phyloP scores from a whole-genome alignment of 2,797 vertebrate genomes.

The Myotis vivesi region DNA sequence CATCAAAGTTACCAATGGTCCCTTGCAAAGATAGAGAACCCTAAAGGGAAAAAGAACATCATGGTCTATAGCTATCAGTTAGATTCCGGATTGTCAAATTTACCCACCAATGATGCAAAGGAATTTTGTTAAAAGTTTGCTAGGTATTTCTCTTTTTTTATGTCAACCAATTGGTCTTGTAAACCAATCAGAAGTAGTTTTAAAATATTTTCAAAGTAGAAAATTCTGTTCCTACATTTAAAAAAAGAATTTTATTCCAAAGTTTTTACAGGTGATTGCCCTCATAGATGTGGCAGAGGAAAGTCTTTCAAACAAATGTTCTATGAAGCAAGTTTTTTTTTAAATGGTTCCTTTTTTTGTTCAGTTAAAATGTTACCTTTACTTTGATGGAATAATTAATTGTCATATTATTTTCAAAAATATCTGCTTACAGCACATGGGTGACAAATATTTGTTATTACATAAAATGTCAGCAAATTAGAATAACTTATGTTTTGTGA shows the following conservation, averaged over 20 bases:
- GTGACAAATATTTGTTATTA: neutral
- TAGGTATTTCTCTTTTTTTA: neutral
- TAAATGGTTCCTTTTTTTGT: neutral
- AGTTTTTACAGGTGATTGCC: neutral
- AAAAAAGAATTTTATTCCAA: neutral
- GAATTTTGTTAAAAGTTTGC: neutral
- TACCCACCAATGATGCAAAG: neutral
- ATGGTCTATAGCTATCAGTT: neutral
- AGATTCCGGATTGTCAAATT: neutral
- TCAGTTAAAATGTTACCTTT: constrained; percentile 39
- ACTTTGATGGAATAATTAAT: constrained; percentile 14
- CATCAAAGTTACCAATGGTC: neutral
- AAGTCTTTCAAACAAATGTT: neutral
- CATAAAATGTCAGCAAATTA: constrained; percentile 42
- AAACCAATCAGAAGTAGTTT: neutral
- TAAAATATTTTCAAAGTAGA: constrained; percentile 23
- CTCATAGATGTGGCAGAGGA: neutral
- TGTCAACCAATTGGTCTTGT: neutral
- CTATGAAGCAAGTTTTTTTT: neutral
- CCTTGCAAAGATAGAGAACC: neutral
- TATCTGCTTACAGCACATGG: neutral
- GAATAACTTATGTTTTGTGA: neutral
- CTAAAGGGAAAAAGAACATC: neutral
- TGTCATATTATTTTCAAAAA: constrained; percentile 59
- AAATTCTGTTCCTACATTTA: neutral